A percentile compares a stretch with the other conserved stretches of the same genome.
Conservation (phyloP, 2,888 invertebrate species). For the Macaria notata region DNA sequence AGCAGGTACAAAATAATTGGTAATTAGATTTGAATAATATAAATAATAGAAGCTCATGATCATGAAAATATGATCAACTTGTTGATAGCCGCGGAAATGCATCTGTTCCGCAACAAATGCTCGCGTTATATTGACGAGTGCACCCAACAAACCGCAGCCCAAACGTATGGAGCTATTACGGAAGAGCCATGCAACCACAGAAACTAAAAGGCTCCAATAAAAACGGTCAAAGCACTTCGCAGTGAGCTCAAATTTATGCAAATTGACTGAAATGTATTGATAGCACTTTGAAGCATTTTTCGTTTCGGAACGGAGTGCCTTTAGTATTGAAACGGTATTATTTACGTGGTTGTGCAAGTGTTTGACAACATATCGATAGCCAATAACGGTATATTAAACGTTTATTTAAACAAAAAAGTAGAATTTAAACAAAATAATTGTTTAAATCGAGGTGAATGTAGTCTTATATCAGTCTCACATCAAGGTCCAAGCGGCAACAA, state of each 20-base stretch:
- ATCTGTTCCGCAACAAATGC: not conserved
- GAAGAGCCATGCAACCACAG: slow-evolving; percentile 49
- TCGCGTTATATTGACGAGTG: not conserved
- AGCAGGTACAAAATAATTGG: no score
- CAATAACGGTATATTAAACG: not conserved
- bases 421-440: no score
- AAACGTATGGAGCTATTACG: slow-evolving; percentile 31
- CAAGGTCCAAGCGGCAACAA: slow-evolving; percentile 1
- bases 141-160: slow-evolving; percentile 28
- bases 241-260: slow-evolving; percentile 64
- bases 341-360: slow-evolving; percentile 6
- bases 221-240: slow-evolving; percentile 61
- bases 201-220: slow-evolving; percentile 62
- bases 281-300: slow-evolving; percentile 66
- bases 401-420: not conserved
- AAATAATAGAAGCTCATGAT: not conserved
- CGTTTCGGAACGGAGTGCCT: slow-evolving; percentile 48
- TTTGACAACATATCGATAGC: not conserved
- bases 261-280: slow-evolving; percentile 70
- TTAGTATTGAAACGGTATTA: slow-evolving; percentile 19
- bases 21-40: no score
- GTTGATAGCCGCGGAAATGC: not conserved
- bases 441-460: no score
- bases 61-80: not conserved
- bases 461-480: no score